A percentile compares a stretch with the other conserved stretches of the same genome.
These are phyloP conservation scores for Lasioglossum pauxillum DNA, from an alignment of 2,888 invertebrate genomes.

Conservation along the genomic window DNA sequence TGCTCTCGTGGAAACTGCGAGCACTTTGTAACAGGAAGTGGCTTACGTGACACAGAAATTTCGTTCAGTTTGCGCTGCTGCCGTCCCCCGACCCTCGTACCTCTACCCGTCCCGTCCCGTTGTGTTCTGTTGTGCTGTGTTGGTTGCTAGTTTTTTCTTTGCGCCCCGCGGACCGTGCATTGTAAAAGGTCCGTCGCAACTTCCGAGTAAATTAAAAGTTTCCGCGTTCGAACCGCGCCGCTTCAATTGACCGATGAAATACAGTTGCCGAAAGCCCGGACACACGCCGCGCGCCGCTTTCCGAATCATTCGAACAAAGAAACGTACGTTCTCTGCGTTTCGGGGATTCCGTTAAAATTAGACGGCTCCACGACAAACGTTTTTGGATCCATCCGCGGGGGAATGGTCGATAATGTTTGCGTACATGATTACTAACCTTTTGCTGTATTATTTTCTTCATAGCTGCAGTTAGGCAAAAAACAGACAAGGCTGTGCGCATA, in stretches of 20 bases:
- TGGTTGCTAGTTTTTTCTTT: constrained; percentile 16
- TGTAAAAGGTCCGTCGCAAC: neutral
- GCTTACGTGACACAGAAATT: constrained; percentile 20
- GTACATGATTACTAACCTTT: neutral
- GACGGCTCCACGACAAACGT: neutral
- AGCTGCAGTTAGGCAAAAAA: no score
- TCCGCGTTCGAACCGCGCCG: neutral
- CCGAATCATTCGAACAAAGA: neutral
- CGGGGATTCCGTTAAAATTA: neutral
- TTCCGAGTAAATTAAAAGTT: constrained; percentile 7
- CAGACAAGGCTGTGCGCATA: no score
- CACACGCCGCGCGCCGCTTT: neutral
- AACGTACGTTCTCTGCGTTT: neutral
- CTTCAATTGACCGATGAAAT: constrained; percentile 4
- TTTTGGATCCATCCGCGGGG: neutral
- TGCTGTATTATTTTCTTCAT: no score
- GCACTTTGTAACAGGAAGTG: constrained; percentile 8
- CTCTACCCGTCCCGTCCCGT: neutral
- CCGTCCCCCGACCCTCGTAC: neutral
- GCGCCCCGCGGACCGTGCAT: neutral
- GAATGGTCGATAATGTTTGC: neutral
- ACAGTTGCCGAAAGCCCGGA: neutral
- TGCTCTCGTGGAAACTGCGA: constrained; percentile 8
- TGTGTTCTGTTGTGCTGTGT: neutral
- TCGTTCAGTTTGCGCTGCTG: constrained; percentile 11